Base-by-base conservation (phyloP, 2,888 invertebrate species). In the Cacoxenus indagator region DNA sequence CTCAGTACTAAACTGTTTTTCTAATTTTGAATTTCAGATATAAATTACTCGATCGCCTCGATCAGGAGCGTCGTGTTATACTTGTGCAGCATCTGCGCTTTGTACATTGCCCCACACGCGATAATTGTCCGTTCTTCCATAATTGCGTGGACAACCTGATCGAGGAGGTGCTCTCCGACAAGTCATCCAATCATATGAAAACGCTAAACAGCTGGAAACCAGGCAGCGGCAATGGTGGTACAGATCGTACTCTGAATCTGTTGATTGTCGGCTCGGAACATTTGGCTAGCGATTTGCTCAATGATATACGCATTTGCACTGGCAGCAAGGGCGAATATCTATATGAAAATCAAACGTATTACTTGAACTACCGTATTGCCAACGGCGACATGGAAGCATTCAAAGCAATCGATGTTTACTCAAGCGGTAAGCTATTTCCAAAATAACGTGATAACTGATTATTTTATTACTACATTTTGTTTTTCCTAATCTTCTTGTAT, bases 51-150 rank as follows among this genome's bases (percentile, higher is more conserved):
- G 96, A 97, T 88, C 92, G 96, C 67, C 91, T 98, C 87, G 97
- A 97, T 89, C 97, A 97, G 88, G 97, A 98, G 85, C 90, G 99
- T 73, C 96, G 97, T 87, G 90, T 97, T 76, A 95, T 98, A 92
- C 90, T 99, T 71, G 95, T 97, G 83, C 97, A 97, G 87, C 98
- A 98, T 88, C 90, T 98, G 54, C 97, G 97, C 69, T 98, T 98
- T 89, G 95, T 98, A 67, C 97, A 98, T 89, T 96, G 96, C 87
- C 97, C 98, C 14, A 95, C 96, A 87, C 90, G 95, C 67, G 97
- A 97, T 87, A 96, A 97, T 87, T 98, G 98, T 86, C 97, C 97
- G 14, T 95, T 96, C 57, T 95, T 92, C 83, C 92, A 94, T 62
- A 94, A 93, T 85, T 95, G 95, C 83, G 93, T 94, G 91, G 94